Percentiles rank a stretch among this genome's conserved stretches.
Conservation (phyloP, 2,888 invertebrate genomes). For the Platycnemis pennipes region DNA sequence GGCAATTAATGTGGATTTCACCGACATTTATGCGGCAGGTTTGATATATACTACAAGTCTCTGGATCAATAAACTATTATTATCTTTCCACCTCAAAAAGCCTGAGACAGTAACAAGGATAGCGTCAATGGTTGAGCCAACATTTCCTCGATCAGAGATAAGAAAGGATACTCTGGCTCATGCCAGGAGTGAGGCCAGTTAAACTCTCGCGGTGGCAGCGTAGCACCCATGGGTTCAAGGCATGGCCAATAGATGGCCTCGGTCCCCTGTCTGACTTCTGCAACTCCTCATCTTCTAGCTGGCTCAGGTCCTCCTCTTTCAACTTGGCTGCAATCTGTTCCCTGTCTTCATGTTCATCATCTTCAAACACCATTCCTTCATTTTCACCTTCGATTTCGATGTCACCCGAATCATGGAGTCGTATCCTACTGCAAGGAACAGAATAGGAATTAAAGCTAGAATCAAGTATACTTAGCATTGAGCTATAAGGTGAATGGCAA, state of each 20-base stretch:
- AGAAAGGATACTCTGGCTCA: conserved; percentile 74
- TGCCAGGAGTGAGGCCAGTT: conserved; percentile 57
- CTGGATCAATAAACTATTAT: no score
- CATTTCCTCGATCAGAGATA: neutral
- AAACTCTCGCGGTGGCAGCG: conserved; percentile 79
- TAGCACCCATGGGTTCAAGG: conserved; percentile 81
- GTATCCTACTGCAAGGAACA: conserved; percentile 75
- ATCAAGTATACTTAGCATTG: no score
- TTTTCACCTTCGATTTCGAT: conserved; percentile 76
- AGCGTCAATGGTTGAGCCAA: no score
- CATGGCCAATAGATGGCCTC: conserved; percentile 70
- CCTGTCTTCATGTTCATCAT: conserved; percentile 44
- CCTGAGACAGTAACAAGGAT: no score
- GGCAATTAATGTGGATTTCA: no score
- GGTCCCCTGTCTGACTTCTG: conserved; percentile 71
- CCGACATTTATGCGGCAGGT: no score
- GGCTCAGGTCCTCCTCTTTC: conserved; percentile 73
- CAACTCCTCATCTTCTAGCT: conserved; percentile 72
- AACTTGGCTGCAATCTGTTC: conserved; percentile 73
- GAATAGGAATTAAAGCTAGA: no score
- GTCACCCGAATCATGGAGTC: conserved; percentile 77
- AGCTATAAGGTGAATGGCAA: no score
- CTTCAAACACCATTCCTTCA: conserved; percentile 61
- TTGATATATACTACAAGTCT: no score
- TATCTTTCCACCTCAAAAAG: no score